Conservation (phyloP, 2,113 vertebrate genomes). For the Petrocephalus zakoni region DNA sequence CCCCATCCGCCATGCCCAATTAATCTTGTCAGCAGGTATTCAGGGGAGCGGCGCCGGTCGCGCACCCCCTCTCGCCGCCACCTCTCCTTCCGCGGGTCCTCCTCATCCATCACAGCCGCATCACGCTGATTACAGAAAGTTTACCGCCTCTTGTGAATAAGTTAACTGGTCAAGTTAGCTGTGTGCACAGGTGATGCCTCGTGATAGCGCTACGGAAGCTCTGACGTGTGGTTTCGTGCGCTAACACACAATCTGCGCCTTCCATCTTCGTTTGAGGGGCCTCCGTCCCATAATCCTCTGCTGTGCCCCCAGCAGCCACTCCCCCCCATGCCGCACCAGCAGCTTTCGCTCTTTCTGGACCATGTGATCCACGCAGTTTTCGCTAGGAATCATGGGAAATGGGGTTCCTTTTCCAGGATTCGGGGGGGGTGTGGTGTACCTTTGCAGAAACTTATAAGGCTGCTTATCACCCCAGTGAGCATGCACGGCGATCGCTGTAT, state of each 20-base stretch:
- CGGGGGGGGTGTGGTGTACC: background rate
- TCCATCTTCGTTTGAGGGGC: background rate
- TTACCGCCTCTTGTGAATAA: conserved; percentile 17
- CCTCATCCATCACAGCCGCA: conserved; percentile 51
- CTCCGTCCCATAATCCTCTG: background rate
- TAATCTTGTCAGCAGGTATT: conserved; percentile 73
- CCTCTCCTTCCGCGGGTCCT: conserved; percentile 24
- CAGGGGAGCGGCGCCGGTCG: conserved; percentile 57
- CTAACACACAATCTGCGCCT: background rate
- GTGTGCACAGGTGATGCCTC: background rate
- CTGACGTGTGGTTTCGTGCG: background rate
- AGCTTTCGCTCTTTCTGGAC: background rate
- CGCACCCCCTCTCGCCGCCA: conserved; percentile 45
- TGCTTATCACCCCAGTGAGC: background rate
- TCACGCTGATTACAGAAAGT: conserved; percentile 43
- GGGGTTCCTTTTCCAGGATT: background rate
- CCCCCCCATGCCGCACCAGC: background rate
- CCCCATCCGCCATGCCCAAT: conserved; percentile 70
- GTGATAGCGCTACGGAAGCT: background rate
- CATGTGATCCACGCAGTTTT: background rate
- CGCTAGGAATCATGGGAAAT: background rate
- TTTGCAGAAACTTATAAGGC: background rate
- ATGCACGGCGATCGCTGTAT: background rate
- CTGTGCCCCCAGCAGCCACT: background rate
- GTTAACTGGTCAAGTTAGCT: background rate